Evolutionary conservation across 2,113 vertebrate species (phyloP).

Genomic region (Anthoscopus minutus): DNA sequence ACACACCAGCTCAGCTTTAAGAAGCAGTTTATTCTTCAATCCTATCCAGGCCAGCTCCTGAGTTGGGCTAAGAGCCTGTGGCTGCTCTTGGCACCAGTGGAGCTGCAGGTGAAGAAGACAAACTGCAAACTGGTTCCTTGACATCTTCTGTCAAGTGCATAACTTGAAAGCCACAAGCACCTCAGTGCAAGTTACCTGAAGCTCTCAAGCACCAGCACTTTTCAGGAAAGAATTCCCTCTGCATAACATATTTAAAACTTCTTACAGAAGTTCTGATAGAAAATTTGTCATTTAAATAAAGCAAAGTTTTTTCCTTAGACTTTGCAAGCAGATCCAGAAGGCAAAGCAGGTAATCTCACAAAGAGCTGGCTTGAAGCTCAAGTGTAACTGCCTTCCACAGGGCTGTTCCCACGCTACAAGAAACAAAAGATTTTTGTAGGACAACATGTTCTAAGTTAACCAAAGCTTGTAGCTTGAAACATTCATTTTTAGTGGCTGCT

Average conservation of each 20-base stretch:
- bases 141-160: not conserved
- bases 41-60: not conserved
- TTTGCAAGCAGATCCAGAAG: not conserved
- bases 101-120: not conserved
- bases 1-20: not conserved
- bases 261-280: not conserved
- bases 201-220: not conserved
- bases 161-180: not conserved
- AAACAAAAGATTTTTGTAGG: not conserved
- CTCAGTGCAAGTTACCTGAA: not conserved
- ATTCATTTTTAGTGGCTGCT: not conserved
- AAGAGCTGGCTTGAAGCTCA: not conserved
- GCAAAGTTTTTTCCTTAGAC: not conserved
- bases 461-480: not conserved
- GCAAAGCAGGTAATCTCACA: not conserved
- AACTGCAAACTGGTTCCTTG: not conserved
- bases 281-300: not conserved
- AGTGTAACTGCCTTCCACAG: not conserved
- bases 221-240: not conserved
- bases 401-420: not conserved
- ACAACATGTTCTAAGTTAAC: not conserved
- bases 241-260: not conserved
- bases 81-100: not conserved
- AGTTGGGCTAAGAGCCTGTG: not conserved
- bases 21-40: not conserved